phyloP scores from a whole-genome alignment of 2,113 vertebrate genomes.

The Willisornis vidua region DNA sequence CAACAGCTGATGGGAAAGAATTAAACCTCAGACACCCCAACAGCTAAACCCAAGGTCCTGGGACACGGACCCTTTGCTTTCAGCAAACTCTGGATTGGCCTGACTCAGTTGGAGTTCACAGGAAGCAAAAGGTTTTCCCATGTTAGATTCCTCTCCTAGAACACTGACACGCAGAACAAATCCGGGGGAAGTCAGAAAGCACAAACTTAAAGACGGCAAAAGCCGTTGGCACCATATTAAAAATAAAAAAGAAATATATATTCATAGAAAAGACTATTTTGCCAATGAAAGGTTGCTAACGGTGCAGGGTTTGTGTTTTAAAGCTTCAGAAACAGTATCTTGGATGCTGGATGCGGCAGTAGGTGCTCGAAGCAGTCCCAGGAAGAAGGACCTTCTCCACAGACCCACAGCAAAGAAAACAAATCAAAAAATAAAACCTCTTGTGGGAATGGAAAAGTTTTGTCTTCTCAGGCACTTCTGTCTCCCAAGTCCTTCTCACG shows the following conservation, averaged over 20 bases:
- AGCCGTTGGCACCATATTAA: slow-evolving; percentile 62
- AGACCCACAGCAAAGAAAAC: slow-evolving; percentile 50
- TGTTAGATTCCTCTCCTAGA: slow-evolving; percentile 8
- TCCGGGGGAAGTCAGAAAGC: slow-evolving; percentile 22
- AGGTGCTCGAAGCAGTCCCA: slow-evolving; percentile 45
- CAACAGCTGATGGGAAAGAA: not conserved
- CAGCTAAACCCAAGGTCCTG: slow-evolving; percentile 9
- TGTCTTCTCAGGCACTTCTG: slow-evolving; percentile 78
- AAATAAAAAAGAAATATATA: slow-evolving; percentile 63
- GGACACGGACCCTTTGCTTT: not conserved
- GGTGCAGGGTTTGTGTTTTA: slow-evolving; percentile 44
- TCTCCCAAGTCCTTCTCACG: slow-evolving; percentile 61
- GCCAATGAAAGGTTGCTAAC: slow-evolving; percentile 32
- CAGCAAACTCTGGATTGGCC: not conserved
- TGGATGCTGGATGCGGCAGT: slow-evolving; percentile 23
- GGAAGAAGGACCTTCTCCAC: slow-evolving; percentile 45
- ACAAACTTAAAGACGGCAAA: slow-evolving; percentile 40
- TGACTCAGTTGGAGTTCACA: not conserved
- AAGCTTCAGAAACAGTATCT: slow-evolving; percentile 70
- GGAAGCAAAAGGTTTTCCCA: slow-evolving; percentile 16
- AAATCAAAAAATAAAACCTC: slow-evolving; percentile 62
- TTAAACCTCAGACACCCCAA: not conserved
- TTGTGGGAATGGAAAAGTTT: slow-evolving; percentile 68
- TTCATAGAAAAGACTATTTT: slow-evolving; percentile 59
- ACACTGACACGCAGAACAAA: slow-evolving; percentile 15